Evolutionary conservation across 2,888 invertebrate genomes (phyloP), one percentile per base, ranked within the genome.

Genomic region (Drosophila pseudotalamancana): DNA sequence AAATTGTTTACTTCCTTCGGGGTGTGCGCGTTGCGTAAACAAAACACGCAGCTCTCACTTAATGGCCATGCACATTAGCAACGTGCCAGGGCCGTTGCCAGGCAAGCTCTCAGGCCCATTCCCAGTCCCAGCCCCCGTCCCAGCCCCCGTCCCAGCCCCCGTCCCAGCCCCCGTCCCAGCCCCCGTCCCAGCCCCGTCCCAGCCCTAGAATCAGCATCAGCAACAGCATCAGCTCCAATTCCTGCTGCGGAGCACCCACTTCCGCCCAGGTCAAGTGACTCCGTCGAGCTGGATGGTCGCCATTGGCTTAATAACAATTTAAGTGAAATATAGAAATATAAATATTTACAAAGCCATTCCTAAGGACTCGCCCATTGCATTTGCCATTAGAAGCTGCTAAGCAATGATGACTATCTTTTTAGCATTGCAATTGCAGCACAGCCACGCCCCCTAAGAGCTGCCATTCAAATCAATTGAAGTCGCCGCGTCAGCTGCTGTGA

Each of bases 11-110:
- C 60, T 53, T 25, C 35, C 59, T 19, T 18, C 23, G 32, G 45
- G 49, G 50, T 55, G 57, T 48, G 49, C 53, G 64, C 69, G 68
- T 87, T 85, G 79, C 74, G 83, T 87, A 83, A 83, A 83, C 88
- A 83, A 85, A 86, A 83, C 88, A 88, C 86, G 84, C 88, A 86
- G 75, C 72, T 25, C 74, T 61, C 70, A 77, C 80, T 80, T 84
- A 87, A 84, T 84, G 84, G 88, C 86, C 71, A 67, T 77, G 88
- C 75, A 86, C 84, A 84, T 84, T 84, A 84, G 84, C 83, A 83
- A 75, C 77, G 79, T 76, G 82, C 80, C 75, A 70, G 65, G 49
- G 64, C 37, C 68, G 64, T 59, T 60, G 61, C 72, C 45, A 55
- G 23, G 51, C 42, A 50, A 50, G 19, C n/a, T n/a, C n/a, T n/a